Evolutionary conservation across 2,797 vertebrate genomes (phyloP).

Genomic region (Halcyon smyrnensis): DNA sequence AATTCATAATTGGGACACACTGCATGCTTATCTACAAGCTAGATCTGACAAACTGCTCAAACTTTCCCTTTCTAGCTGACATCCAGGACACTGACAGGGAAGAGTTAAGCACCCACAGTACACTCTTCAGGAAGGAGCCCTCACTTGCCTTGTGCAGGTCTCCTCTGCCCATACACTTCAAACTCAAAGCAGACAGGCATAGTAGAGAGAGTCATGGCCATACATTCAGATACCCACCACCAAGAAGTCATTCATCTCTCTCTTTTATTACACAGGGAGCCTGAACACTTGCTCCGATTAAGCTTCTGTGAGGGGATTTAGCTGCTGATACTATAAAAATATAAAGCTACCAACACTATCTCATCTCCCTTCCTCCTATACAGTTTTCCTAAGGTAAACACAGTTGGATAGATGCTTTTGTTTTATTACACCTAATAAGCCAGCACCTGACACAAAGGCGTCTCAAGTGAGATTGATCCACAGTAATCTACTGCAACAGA

Average conservation of each 20-base stretch:
- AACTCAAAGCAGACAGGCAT: neutral
- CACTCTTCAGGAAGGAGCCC: neutral
- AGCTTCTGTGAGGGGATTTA: neutral
- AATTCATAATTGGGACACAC: conserved; percentile 36
- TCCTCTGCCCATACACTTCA: neutral
- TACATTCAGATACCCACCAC: neutral
- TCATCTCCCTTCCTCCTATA: neutral
- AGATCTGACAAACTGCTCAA: neutral
- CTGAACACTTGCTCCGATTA: neutral
- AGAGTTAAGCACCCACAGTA: neutral
- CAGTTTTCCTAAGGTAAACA: neutral
- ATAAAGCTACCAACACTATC: neutral
- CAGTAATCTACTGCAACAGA: neutral
- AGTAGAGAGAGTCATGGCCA: neutral
- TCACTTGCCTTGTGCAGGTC: neutral
- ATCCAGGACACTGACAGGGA: neutral
- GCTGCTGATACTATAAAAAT: neutral
- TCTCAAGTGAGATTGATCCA: neutral
- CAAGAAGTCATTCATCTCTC: neutral
- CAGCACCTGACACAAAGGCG: neutral
- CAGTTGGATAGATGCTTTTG: neutral
- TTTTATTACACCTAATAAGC: conserved; percentile 1
- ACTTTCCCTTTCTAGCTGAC: neutral
- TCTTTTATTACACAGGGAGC: neutral
- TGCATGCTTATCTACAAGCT: neutral